These are phyloP conservation scores for Neostethus bicornis DNA, from an alignment of 2,797 vertebrate species.

Conservation along the genomic window DNA sequence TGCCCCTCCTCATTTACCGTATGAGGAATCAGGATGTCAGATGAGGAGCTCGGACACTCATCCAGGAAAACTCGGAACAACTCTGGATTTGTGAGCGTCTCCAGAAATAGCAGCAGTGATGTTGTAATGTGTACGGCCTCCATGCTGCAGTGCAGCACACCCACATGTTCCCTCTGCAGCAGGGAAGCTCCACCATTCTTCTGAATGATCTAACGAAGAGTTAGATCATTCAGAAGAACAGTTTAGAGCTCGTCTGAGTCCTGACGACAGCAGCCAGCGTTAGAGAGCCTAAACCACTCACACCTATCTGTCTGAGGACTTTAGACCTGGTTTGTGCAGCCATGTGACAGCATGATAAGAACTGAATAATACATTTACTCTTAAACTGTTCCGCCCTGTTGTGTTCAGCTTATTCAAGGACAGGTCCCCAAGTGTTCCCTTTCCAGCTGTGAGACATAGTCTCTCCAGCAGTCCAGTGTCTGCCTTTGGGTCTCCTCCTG, in stretches of 20 bases:
- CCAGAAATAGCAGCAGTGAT: slow-evolving; percentile 59
- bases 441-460: too few relatives aligned
- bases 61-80: slow-evolving; percentile 34
- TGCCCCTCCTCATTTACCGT: slow-evolving; percentile 13
- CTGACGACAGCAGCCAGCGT: not conserved
- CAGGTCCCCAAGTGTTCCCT: too few relatives aligned
- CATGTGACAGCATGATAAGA: too few relatives aligned
- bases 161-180: slow-evolving; percentile 45
- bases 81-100: slow-evolving; percentile 35
- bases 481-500: too few relatives aligned
- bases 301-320: too few relatives aligned
- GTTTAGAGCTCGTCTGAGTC: too few relatives aligned
- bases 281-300: not conserved
- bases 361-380: too few relatives aligned
- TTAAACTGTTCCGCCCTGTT: too few relatives aligned
- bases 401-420: too few relatives aligned
- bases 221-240: slow-evolving; percentile 10
- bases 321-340: too few relatives aligned
- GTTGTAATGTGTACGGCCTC: slow-evolving; percentile 59
- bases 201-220: too few relatives aligned
- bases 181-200: slow-evolving; percentile 37
- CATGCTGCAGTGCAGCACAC: slow-evolving; percentile 71
- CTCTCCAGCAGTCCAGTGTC: too few relatives aligned
- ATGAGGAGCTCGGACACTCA: slow-evolving; percentile 30
- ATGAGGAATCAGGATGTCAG: slow-evolving; percentile 5